Evolutionary conservation across 2,888 invertebrate species (phyloP).

Genomic region (Cantharis rufa): DNA sequence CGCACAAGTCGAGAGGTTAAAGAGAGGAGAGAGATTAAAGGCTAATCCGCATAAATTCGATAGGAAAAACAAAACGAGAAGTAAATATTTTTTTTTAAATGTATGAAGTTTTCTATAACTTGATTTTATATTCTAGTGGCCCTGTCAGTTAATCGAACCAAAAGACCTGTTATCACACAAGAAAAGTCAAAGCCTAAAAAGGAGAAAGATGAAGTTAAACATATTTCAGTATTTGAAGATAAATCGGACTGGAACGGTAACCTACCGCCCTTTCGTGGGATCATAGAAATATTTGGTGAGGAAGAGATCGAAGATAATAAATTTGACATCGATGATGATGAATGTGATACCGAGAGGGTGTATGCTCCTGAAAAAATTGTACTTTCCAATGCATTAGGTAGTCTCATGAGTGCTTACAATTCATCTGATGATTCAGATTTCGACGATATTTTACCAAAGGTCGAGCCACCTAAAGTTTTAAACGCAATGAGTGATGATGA

Average conservation of each 20-base stretch:
- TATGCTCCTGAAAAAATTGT: slow-evolving; percentile 27
- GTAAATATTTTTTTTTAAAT: slow-evolving; percentile 38
- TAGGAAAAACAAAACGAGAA: slow-evolving; percentile 51
- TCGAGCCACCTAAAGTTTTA: not conserved
- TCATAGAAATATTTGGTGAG: slow-evolving; percentile 40
- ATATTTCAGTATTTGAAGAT: slow-evolving; percentile 47
- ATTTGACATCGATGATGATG: slow-evolving; percentile 48
- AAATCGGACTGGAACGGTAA: slow-evolving; percentile 52
- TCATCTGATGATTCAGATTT: slow-evolving; percentile 58
- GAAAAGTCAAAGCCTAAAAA: slow-evolving; percentile 5
- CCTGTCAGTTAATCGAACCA: not conserved
- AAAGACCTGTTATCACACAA: not conserved
- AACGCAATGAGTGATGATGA: slow-evolving; percentile 51
- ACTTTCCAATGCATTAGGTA: slow-evolving; percentile 61
- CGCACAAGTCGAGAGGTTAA: slow-evolving; percentile 66
- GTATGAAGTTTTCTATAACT: not conserved
- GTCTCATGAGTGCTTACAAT: slow-evolving; percentile 63
- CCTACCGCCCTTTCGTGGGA: slow-evolving; percentile 53
- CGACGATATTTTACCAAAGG: slow-evolving; percentile 28
- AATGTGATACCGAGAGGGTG: slow-evolving; percentile 41
- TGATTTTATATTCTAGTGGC: slow-evolving; percentile 11
- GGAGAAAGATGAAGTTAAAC: not conserved
- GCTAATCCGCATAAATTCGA: slow-evolving; percentile 57
- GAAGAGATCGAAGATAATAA: slow-evolving; percentile 33
- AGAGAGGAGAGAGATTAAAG: slow-evolving; percentile 74